Base-by-base conservation (phyloP, 2,113 vertebrate genomes). In the Pelecanus crispus region DNA sequence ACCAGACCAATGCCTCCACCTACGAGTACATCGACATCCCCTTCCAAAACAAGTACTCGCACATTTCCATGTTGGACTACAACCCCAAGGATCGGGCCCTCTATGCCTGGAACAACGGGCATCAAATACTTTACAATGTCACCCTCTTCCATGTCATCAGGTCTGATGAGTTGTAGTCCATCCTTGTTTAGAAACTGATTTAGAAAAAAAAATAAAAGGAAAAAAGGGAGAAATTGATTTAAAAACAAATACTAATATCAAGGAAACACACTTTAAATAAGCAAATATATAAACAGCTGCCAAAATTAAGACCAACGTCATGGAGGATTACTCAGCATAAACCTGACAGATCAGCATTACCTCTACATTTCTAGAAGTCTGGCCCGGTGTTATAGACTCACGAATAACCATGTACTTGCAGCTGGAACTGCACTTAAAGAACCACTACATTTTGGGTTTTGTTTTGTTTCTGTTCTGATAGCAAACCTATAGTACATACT, bases 1-100 rank as follows among this genome's bases (percentile, higher is more conserved):
- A 99, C 97, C 99, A 99, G 95, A 99, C 99, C 98, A 99, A 99
- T 65, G 99, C 99, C 72, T 99, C 99, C 42, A 99, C 99, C 58
- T 99, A 99, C 1, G 99, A 99, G 97, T 99, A 99, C 97, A 99
- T 99, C 29, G 99, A 99, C 97, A 99, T 99, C 96, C 98, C 99
- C 47, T 99, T 99, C 97, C 98, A 99, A 95, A 99, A 99, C 97
- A 99, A 99, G 95, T 99, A 99, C 97, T 99, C 99, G 0, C 99
- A 99, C 90, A 99, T 99, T 98, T 99, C 99, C 97, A 99, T 99
- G 99, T 95, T 99, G 98, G 99, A 99, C 98, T 99, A 99, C 98
- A 99, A 99, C 98, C 99, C 99, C 65, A 99, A 98, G 90, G 99
- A 99, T 97, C 98, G 99, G 4, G 99, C 99, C 17, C 99, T 99